Percentiles rank a stretch among this genome's conserved stretches.
These are phyloP conservation scores for Carassius gibelio DNA, from an alignment of 2,113 vertebrate species.

Conservation along the genomic window DNA sequence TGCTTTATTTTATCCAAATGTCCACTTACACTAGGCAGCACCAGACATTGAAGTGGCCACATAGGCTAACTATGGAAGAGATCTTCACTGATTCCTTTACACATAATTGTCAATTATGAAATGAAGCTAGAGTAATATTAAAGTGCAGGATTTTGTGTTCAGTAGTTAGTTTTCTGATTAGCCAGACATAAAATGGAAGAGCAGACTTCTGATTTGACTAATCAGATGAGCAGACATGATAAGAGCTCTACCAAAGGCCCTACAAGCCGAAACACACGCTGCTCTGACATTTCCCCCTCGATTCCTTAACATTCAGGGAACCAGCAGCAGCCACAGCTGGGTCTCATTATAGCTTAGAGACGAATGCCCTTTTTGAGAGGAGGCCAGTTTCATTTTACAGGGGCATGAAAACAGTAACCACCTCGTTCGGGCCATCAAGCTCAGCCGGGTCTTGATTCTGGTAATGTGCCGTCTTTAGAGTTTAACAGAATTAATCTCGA, in stretches of 20 bases:
- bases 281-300: conserved; percentile 1
- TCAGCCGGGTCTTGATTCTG: conserved; percentile 29
- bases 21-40: not conserved
- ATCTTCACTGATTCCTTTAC: not conserved
- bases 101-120: not conserved
- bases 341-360: conserved; percentile 40
- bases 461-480: conserved; percentile 14
- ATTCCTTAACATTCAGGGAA: conserved; percentile 28
- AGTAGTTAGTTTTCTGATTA: not conserved
- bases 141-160: not conserved
- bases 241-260: not conserved
- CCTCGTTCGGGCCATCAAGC: conserved; percentile 2
- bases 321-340: conserved; percentile 42
- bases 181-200: conserved; percentile 10
- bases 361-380: conserved; percentile 23
- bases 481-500: conserved; percentile 14
- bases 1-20: not conserved
- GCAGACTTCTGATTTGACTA: not conserved
- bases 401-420: conserved; percentile 39
- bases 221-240: conserved; percentile 13
- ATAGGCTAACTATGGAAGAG: not conserved
- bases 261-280: conserved; percentile 9
- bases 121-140: not conserved
- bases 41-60: not conserved
- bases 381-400: conserved; percentile 41